Percentiles rank a stretch among this genome's conserved stretches.
These are phyloP conservation scores for Protomyctophum bolini DNA, from an alignment of 2,113 vertebrate genomes.

Conservation along the genomic window DNA sequence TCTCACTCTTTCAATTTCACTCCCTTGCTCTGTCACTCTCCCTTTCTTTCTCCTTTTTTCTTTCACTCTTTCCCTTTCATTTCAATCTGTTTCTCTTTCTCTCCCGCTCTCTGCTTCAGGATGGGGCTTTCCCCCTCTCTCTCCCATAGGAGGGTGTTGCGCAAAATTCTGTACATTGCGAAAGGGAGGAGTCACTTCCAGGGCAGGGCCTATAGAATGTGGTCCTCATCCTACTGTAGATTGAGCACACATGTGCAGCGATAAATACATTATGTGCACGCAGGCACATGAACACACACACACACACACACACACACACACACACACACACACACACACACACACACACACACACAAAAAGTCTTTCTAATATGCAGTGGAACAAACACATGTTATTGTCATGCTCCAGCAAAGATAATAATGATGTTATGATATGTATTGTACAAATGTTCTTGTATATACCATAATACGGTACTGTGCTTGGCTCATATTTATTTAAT, in stretches of 20 bases:
- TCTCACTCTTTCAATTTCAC: conserved; percentile 18
- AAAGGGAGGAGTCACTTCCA: conserved; percentile 75
- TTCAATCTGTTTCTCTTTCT: conserved; percentile 35
- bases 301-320: neutral
- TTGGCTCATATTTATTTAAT: conserved; percentile 4
- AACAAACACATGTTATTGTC: conserved; percentile 40
- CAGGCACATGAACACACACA: neutral
- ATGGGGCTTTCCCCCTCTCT: neutral
- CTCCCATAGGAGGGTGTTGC: neutral
- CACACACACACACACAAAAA: conserved; percentile 17
- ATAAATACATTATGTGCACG: neutral
- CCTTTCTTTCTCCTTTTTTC: conserved; percentile 33
- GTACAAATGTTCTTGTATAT: conserved; percentile 39
- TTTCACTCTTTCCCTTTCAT: conserved; percentile 24
- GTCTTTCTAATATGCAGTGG: conserved; percentile 12
- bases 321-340: conserved; percentile 42
- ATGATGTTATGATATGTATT: neutral
- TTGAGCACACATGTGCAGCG: neutral
- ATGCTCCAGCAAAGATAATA: conserved; percentile 11
- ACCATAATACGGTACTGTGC: conserved; percentile 18
- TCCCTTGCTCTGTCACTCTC: conserved; percentile 18
- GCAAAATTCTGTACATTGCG: conserved; percentile 59
- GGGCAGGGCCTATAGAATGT: conserved; percentile 46
- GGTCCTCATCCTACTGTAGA: conserved; percentile 8
- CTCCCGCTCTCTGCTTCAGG: conserved; percentile 2